These are phyloP conservation scores for Eulemur coronatus DNA, from an alignment of 2,797 vertebrate genomes.

Conservation along the genomic window DNA sequence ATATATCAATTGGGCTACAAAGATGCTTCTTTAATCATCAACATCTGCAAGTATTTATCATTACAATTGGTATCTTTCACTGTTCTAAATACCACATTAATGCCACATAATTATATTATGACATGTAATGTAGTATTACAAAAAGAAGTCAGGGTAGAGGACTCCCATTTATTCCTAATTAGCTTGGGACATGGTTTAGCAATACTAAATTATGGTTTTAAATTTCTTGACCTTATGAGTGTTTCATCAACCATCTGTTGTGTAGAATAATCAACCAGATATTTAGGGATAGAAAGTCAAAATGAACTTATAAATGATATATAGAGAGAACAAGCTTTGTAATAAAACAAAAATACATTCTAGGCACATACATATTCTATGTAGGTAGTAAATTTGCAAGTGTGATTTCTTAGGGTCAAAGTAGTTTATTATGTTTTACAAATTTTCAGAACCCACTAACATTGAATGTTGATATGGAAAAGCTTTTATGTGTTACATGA, in stretches of 20 bases:
- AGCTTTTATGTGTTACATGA: conserved; percentile 43
- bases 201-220: conserved; percentile 21
- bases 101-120: background rate
- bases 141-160: background rate
- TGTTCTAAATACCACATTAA: background rate
- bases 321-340: background rate
- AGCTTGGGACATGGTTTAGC: background rate
- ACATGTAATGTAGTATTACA: background rate
- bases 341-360: conserved; percentile 44
- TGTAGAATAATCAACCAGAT: background rate
- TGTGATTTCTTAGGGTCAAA: conserved; percentile 27
- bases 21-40: background rate
- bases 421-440: conserved; percentile 60
- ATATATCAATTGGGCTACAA: background rate
- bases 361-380: background rate
- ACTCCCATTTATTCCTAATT: background rate
- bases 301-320: conserved; percentile 41
- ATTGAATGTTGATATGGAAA: conserved; percentile 52
- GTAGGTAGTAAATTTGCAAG: conserved; percentile 51
- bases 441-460: conserved; percentile 25
- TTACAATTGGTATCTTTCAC: background rate
- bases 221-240: background rate
- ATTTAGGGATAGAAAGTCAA: background rate
- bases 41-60: background rate
- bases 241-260: background rate